Percentiles rank a stretch among this genome's conserved stretches.
Evolutionary conservation across 2,888 invertebrate species (phyloP).

Genomic region (Cryptus armator): DNA sequence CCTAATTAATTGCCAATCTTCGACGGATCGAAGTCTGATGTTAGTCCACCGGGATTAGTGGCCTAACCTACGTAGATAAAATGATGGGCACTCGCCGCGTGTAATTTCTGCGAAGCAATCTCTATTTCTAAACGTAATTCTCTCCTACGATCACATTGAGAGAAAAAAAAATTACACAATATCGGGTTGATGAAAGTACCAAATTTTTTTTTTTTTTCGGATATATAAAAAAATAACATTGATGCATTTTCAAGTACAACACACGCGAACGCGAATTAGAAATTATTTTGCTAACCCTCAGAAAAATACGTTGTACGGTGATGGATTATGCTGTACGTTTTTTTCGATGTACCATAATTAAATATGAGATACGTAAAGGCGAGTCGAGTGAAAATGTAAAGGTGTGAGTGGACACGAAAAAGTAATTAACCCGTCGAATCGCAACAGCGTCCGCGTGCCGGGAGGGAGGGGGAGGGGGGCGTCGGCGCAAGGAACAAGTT

Average conservation of each 20-base stretch:
- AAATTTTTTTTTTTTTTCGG: too few relatives aligned
- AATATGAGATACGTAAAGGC: background rate
- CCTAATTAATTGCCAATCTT: conserved; percentile 42
- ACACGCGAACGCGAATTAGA: too few relatives aligned
- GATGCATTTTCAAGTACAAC: too few relatives aligned
- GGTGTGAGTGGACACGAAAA: conserved; percentile 4
- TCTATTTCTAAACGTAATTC: too few relatives aligned
- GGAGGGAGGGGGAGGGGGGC: background rate
- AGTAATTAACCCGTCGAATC: conserved; percentile 2
- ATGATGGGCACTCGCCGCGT: background rate
- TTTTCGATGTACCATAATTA: background rate
- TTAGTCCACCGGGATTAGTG: conserved; percentile 16
- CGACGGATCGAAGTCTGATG: conserved; percentile 13
- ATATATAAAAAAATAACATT: too few relatives aligned
- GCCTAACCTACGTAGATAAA: background rate
- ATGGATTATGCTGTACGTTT: background rate
- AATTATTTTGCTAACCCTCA: too few relatives aligned
- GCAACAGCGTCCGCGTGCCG: background rate
- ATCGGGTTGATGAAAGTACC: too few relatives aligned
- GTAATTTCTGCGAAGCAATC: too few relatives aligned
- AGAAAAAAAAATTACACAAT: too few relatives aligned
- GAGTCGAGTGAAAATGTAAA: background rate
- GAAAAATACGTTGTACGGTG: background rate
- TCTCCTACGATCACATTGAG: too few relatives aligned
- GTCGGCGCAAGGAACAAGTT: background rate